These are phyloP conservation scores for Gallinago undulata DNA, from an alignment of 2,113 vertebrate genomes.

Conservation along the genomic window DNA sequence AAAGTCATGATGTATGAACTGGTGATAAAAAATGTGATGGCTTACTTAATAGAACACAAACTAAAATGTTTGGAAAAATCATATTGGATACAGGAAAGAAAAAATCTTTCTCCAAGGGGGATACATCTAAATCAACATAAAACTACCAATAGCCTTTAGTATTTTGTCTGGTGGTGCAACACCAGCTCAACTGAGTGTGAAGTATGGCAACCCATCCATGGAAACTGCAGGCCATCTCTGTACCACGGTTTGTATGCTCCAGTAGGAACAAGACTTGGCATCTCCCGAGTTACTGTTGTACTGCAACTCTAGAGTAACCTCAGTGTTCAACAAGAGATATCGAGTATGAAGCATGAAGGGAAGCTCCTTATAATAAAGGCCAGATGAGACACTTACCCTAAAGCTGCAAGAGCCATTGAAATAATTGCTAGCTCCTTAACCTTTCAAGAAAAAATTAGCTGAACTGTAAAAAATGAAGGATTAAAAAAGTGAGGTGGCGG, in stretches of 20 bases:
- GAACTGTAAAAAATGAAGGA: conserved; percentile 33
- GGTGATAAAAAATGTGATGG: background rate
- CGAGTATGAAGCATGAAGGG: background rate
- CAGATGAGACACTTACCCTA: conserved; percentile 40
- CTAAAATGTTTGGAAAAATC: background rate
- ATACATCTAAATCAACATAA: background rate
- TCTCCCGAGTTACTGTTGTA: background rate
- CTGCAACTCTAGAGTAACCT: background rate
- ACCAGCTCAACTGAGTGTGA: background rate
- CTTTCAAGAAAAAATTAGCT: conserved; percentile 58
- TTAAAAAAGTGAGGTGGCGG: background rate
- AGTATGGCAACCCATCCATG: background rate
- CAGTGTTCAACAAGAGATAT: background rate
- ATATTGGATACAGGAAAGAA: background rate
- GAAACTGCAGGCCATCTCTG: background rate
- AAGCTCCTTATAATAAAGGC: conserved; percentile 43
- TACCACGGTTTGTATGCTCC: accelerated
- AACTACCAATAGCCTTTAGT: background rate
- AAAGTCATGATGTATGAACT: background rate
- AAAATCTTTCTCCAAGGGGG: background rate
- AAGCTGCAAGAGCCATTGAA: conserved; percentile 33
- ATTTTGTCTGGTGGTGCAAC: background rate
- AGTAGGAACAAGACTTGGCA: background rate
- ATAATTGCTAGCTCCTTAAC: conserved; percentile 64
- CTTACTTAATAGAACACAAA: background rate